Conservation (phyloP, 2,797 vertebrate species). For the Ceyx erithaca region DNA sequence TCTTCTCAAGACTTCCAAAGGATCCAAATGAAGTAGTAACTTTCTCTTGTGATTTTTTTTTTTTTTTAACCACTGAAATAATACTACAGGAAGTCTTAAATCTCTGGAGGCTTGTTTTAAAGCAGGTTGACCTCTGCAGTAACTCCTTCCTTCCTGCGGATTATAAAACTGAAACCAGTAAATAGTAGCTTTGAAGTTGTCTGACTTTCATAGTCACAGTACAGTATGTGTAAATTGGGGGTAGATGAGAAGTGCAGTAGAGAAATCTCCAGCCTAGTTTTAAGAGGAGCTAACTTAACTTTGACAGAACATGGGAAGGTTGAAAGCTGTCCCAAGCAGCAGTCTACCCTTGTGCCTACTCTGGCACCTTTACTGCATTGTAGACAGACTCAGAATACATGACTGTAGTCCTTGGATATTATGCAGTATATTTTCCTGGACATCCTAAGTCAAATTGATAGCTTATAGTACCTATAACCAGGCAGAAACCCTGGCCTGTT, state of each 20-base stretch:
- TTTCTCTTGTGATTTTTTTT: neutral
- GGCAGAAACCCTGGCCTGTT: neutral
- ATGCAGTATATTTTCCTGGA: neutral
- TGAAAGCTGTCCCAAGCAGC: neutral
- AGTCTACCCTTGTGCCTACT: neutral
- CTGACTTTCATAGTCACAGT: neutral
- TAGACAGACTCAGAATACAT: neutral
- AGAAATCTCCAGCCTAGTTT: neutral
- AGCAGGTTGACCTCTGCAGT: neutral
- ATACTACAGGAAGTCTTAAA: neutral
- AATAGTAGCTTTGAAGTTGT: neutral
- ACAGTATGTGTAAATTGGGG: fast-evolving
- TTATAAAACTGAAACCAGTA: neutral
- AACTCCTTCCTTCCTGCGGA: neutral
- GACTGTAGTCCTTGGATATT: neutral
- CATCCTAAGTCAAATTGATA: neutral
- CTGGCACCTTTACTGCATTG: neutral
- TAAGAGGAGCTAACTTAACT: neutral
- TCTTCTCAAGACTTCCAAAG: neutral
- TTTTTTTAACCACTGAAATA: too few species aligned
- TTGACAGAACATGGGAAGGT: neutral
- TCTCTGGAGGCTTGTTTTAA: neutral
- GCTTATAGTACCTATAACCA: neutral
- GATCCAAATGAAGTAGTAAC: neutral
- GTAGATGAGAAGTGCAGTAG: neutral